These are phyloP conservation scores for Dendropsophus ebraccatus DNA, from an alignment of 2,113 vertebrate genomes.

Conservation along the genomic window DNA sequence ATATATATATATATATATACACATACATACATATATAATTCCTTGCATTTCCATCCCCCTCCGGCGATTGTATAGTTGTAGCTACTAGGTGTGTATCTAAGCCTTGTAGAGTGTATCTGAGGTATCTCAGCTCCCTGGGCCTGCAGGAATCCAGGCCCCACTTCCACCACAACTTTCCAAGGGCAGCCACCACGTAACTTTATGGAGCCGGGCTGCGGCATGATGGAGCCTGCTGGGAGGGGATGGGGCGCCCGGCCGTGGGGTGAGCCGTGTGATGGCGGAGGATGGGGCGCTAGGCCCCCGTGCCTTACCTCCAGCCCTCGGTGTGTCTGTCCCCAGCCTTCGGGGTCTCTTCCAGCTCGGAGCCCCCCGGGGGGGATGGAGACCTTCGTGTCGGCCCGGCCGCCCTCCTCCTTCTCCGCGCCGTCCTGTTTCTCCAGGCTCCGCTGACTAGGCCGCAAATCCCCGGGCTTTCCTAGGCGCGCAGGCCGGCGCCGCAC, in stretches of 20 bases:
- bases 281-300: too few species aligned
- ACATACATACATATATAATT: too few species aligned
- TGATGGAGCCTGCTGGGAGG: background rate
- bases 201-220: too few species aligned
- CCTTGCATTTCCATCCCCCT: too few species aligned
- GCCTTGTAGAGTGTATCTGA: too few species aligned
- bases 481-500: constrained; percentile 14
- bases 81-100: too few species aligned
- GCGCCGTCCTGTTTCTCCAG: constrained; percentile 46
- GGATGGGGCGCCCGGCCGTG: too few species aligned
- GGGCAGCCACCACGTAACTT: background rate
- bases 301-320: constrained; percentile 55
- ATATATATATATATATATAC: too few species aligned
- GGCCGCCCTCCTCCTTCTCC: background rate
- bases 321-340: constrained; percentile 33
- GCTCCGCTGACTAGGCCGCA: constrained; percentile 62
- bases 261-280: too few species aligned
- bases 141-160: background rate
- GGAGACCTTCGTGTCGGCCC: background rate
- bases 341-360: constrained; percentile 55
- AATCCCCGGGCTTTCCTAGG: constrained; percentile 43
- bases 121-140: too few species aligned
- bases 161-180: background rate
- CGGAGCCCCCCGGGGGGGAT: constrained; percentile 39
- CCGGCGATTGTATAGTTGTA: too few species aligned